Base-by-base conservation (phyloP, 2,113 vertebrate genomes). In the Collichthys lucidus region DNA sequence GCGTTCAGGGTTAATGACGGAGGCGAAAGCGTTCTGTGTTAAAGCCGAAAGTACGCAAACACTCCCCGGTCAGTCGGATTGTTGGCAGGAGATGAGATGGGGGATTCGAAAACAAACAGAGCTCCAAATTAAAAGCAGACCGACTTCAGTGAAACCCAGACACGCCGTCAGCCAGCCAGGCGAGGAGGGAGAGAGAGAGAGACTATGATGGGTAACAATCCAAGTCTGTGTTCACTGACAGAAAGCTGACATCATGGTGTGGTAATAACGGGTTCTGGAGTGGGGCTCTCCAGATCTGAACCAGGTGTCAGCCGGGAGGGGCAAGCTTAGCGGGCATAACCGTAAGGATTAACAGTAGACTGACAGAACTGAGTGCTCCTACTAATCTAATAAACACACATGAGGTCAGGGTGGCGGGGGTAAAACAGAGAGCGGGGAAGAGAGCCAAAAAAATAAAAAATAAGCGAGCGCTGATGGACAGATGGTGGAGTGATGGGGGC, bases 121-220 rank as follows among this genome's bases (percentile, higher is more conserved):
- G 79, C 77, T 76, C 59, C 65, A 90, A 94, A 94, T 93, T 90
- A 88, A 93, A 93, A 90, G 78, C 90, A 91, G 88, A 64, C 82
- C 17, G 22, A 77, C 49, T 88, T 66, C 49, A 62, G 72, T 76
- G 75, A 76, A 91, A 79, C 70, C 46, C 74, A 76, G 74, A 88
- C 85, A 59, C 12, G 44, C 29, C n/a, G 71, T 49, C 82, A 79
- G 85, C 46, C 49, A 56, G 61, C 26, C 44, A 52, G 68, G 26
- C 15, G 12, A 63, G 44, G 9, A n/a, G 29, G n/a, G 24, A 47
- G 19, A 14, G 61, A 42, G n/a, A 19, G 42, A 35, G 44, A 47
- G 46, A 35, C 29, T 53, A 35, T 22, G 47, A 73, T 1, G 69
- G 49, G 6, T 64, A 35, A 62, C 40, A 60, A 26, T 71, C 15